Percentiles rank a stretch among this genome's conserved stretches.
These are phyloP conservation scores for Apteryx owenii DNA, from an alignment of 2,113 vertebrate genomes.

Conservation along the genomic window DNA sequence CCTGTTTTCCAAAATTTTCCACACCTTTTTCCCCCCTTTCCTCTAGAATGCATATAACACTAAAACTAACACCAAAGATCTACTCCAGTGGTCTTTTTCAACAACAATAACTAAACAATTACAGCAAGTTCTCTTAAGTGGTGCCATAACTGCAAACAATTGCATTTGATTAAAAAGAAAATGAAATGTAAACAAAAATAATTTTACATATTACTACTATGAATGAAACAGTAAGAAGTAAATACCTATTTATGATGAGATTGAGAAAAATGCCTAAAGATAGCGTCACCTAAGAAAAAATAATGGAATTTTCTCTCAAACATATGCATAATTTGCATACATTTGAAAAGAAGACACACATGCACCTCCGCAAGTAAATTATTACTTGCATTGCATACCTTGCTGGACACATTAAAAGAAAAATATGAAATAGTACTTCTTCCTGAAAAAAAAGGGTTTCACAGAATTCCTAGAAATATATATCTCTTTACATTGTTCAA, in stretches of 20 bases:
- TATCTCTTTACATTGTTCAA: background rate
- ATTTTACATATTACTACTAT: background rate
- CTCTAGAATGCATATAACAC: background rate
- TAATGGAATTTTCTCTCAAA: background rate
- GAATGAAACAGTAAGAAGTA: background rate
- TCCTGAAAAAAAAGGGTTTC: background rate
- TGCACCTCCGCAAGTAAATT: background rate
- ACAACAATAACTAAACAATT: slow-evolving; percentile 42
- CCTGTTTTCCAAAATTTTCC: slow-evolving; percentile 9
- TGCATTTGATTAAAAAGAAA: slow-evolving; percentile 30
- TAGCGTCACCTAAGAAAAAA: background rate
- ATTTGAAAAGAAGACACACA: background rate
- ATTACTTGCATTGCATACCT: background rate
- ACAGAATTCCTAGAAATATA: background rate
- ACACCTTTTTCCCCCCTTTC: background rate
- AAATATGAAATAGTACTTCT: background rate
- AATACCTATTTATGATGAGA: background rate
- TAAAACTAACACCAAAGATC: slow-evolving; percentile 38
- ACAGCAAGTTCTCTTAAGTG: slow-evolving; percentile 28
- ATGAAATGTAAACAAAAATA: slow-evolving; percentile 10
- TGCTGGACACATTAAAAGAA: background rate
- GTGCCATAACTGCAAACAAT: slow-evolving; percentile 33
- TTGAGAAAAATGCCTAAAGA: background rate
- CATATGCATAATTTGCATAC: background rate
- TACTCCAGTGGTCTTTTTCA: slow-evolving; percentile 26